phyloP scores from a whole-genome alignment of 2,113 vertebrate genomes.

The Heteronetta atricapilla region DNA sequence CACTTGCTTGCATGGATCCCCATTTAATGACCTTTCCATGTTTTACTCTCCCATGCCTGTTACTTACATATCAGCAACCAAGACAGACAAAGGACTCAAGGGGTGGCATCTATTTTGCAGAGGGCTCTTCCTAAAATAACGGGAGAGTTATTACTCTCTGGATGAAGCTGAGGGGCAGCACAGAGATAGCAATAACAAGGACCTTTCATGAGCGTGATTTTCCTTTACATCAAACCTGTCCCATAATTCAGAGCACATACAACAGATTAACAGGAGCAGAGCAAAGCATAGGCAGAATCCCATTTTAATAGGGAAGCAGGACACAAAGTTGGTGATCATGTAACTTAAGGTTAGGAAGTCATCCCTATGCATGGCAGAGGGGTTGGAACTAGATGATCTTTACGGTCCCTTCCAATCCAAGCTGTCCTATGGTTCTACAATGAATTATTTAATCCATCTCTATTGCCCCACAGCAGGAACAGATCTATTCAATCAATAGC shows the following conservation, averaged over 20 bases:
- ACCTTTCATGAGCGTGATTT: neutral
- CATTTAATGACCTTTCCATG: constrained; percentile 57
- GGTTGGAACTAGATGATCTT: too few relatives aligned
- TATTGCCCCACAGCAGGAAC: neutral
- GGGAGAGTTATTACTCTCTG: neutral
- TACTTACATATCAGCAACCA: neutral
- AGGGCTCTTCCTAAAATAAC: neutral
- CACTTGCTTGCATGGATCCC: neutral
- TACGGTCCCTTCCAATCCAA: too few relatives aligned
- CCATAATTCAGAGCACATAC: neutral
- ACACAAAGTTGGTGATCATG: neutral
- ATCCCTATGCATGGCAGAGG: too few relatives aligned
- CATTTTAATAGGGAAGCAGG: neutral
- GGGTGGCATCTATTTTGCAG: neutral
- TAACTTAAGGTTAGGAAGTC: neutral
- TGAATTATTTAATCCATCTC: neutral
- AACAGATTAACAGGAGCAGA: neutral
- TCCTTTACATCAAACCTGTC: neutral
- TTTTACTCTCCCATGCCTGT: constrained; percentile 9
- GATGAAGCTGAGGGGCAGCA: neutral
- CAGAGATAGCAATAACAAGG: neutral
- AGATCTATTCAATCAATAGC: neutral
- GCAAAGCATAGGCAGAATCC: neutral
- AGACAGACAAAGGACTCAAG: neutral
- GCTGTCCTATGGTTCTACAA: too few relatives aligned